A percentile compares a stretch with the other conserved stretches of the same genome.
These are phyloP conservation scores for Rachycentron canadum DNA, from an alignment of 2,797 vertebrate species.

Conservation along the genomic window DNA sequence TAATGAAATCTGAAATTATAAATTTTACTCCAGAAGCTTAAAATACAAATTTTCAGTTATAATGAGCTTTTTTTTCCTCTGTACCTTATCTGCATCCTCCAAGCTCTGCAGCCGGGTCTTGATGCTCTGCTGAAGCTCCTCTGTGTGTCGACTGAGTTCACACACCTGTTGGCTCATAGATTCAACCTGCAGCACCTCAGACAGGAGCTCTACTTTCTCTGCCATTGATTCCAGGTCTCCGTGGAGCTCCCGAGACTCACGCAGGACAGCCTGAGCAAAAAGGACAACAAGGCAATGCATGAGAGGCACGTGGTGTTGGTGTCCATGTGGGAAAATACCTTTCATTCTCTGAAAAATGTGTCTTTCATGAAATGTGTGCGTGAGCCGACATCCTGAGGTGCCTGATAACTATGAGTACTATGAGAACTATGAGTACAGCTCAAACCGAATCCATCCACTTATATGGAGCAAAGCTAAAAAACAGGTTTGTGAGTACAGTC, in stretches of 20 bases:
- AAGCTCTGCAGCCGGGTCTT: conserved; percentile 89
- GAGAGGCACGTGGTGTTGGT: not conserved
- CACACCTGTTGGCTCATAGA: conserved; percentile 92
- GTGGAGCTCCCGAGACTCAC: conserved; percentile 93
- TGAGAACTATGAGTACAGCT: not conserved
- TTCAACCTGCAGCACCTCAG: conserved; percentile 91
- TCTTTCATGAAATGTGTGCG: not conserved
- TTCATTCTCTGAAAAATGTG: not conserved
- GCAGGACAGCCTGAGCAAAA: conserved; percentile 87
- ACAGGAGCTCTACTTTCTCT: conserved; percentile 90
- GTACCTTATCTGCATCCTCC: conserved; percentile 94
- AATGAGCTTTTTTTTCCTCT: not conserved
- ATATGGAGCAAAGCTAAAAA: not conserved
- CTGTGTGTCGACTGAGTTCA: conserved; percentile 90
- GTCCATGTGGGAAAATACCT: not conserved
- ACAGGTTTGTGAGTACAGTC: not conserved
- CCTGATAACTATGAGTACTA: not conserved
- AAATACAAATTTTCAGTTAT: not conserved
- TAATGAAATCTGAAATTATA: not conserved
- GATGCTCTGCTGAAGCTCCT: conserved; percentile 91
- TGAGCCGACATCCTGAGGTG: not conserved
- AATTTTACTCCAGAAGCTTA: not conserved
- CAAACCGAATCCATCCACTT: not conserved
- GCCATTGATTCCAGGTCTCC: conserved; percentile 92
- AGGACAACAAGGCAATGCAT: not conserved